Evolutionary conservation across 2,888 invertebrate species (phyloP).

Genomic region (Aethes cnicana): DNA sequence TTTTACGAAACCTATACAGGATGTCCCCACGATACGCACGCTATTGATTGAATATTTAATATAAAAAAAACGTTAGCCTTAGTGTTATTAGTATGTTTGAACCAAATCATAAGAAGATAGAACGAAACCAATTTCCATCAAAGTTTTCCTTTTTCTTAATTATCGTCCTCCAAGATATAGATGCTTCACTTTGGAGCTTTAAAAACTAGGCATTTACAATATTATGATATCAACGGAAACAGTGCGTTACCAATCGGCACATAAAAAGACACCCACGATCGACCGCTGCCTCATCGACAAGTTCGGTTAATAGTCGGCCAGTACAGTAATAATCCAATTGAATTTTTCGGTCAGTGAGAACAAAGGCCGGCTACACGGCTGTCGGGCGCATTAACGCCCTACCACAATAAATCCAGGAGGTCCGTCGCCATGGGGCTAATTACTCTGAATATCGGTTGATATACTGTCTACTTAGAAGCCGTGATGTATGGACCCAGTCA

Average conservation of each 20-base stretch:
- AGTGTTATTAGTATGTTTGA: background rate
- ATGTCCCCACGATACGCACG: conserved; percentile 26
- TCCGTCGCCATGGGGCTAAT: conserved; percentile 81
- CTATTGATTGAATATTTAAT: conserved; percentile 8
- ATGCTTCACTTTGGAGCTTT: too few species aligned
- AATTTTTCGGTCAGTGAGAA: conserved; percentile 67
- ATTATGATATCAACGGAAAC: too few species aligned
- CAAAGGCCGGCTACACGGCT: conserved; percentile 78
- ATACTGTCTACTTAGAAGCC: conserved; percentile 79
- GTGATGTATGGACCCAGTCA: conserved; percentile 77
- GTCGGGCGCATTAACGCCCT: conserved; percentile 78
- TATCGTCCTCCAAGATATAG: background rate
- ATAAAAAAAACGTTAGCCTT: background rate
- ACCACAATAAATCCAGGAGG: conserved; percentile 78
- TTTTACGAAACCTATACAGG: conserved; percentile 26
- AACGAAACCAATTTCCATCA: background rate
- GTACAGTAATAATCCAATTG: conserved; percentile 68
- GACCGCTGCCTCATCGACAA: conserved; percentile 13
- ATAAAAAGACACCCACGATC: background rate
- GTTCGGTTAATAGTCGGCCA: conserved; percentile 14
- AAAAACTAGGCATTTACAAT: too few species aligned
- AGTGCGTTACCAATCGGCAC: background rate
- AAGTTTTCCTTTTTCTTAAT: background rate
- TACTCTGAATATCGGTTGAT: conserved; percentile 79
- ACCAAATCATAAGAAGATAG: conserved; percentile 2